Conservation (phyloP, 2,888 invertebrate species). For the Pecten maximus region DNA sequence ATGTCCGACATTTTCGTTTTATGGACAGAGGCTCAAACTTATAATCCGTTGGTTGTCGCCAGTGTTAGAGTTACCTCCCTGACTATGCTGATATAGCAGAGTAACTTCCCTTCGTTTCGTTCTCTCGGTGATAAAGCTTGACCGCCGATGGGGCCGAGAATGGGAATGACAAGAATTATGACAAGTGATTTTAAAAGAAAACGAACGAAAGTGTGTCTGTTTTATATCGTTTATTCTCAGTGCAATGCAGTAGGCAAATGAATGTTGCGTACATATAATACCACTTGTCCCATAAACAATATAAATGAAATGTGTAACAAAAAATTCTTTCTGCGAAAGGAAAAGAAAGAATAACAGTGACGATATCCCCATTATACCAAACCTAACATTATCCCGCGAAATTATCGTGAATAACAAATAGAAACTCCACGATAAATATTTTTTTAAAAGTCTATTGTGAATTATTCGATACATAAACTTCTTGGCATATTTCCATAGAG, state of each 20-base stretch:
- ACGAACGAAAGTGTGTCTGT: not conserved
- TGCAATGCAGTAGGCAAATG: not conserved
- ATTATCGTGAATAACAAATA: not conserved
- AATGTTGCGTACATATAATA: not conserved
- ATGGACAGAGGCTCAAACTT: no score
- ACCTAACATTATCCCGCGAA: not conserved
- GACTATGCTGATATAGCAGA: no score
- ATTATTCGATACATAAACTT: no score
- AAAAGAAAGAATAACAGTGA: not conserved
- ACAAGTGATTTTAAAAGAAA: not conserved
- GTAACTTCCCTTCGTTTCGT: not conserved
- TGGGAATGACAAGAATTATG: no score
- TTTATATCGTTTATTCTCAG: conserved; percentile 16
- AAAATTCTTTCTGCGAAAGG: not conserved
- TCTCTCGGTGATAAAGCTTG: no score
- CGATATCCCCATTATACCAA: not conserved
- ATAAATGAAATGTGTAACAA: conserved; percentile 20
- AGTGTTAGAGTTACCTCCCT: no score
- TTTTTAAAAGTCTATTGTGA: no score
- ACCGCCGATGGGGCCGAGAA: no score
- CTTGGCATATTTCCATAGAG: no score
- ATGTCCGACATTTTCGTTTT: no score
- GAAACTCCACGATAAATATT: no score
- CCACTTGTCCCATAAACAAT: not conserved
- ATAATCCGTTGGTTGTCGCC: no score